A percentile compares a stretch with the other conserved stretches of the same genome.
Conservation (phyloP, 2,113 vertebrate genomes). For the Syngnathoides biaculeatus region DNA sequence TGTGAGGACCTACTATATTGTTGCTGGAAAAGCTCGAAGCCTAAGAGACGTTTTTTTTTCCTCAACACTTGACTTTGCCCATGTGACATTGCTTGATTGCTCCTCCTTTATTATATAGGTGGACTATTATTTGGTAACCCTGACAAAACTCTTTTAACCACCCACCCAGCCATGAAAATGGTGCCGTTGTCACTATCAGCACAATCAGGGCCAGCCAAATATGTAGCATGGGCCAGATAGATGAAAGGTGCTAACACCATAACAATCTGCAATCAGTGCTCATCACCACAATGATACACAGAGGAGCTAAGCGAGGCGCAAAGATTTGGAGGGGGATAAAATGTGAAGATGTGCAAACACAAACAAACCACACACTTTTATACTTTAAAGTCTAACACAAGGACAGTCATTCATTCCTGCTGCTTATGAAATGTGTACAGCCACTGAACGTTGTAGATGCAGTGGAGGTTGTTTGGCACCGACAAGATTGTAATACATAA, state of each 20-base stretch:
- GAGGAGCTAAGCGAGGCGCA: constrained; percentile 44
- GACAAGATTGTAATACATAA: constrained; percentile 55
- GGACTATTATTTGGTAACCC: constrained; percentile 52
- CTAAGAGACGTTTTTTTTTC: not conserved
- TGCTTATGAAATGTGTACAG: constrained; percentile 19
- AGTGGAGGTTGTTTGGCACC: constrained; percentile 32
- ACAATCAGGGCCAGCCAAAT: constrained; percentile 80
- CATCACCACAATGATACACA: constrained; percentile 73
- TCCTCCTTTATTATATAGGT: constrained; percentile 67
- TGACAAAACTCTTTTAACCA: constrained; percentile 37
- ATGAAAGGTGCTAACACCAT: constrained; percentile 76
- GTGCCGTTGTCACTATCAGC: constrained; percentile 70
- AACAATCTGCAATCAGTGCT: constrained; percentile 81
- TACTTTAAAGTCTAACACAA: constrained; percentile 27
- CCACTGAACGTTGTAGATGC: constrained; percentile 20
- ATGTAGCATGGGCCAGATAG: constrained; percentile 72
- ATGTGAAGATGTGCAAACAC: constrained; percentile 30
- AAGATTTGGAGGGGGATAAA: constrained; percentile 34
- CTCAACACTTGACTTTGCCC: constrained; percentile 47
- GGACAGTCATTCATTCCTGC: constrained; percentile 16
- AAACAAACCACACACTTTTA: constrained; percentile 5
- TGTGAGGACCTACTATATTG: not conserved
- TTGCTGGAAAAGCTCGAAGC: not conserved
- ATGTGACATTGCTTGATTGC: constrained; percentile 69
- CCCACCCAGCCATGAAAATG: constrained; percentile 29